Percentiles rank a stretch among this genome's conserved stretches.
phyloP scores from a whole-genome alignment of 2,888 invertebrate species.

The Ectemnius cavifrons region DNA sequence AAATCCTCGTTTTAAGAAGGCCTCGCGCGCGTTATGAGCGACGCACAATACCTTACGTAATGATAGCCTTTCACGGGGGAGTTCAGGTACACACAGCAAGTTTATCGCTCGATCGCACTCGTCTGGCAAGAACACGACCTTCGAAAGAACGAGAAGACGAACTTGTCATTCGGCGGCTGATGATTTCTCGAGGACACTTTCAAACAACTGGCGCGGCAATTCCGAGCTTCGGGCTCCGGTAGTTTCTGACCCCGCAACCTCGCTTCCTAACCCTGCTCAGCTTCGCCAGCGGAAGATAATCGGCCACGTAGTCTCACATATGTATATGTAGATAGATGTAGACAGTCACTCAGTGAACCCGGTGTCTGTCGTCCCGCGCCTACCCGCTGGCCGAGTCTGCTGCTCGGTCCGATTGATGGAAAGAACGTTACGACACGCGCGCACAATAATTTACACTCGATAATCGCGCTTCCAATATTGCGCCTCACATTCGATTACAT shows the following conservation, averaged over 20 bases:
- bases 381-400: background rate
- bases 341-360: too few relatives aligned
- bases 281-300: slow-evolving; percentile 52
- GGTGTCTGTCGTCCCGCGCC: background rate
- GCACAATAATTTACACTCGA: slow-evolving; percentile 59
- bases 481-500: slow-evolving; percentile 53
- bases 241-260: slow-evolving; percentile 58
- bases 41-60: slow-evolving; percentile 3
- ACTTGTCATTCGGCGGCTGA: slow-evolving; percentile 12
- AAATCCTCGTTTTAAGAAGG: background rate
- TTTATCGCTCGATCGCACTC: too few relatives aligned
- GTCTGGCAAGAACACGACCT: too few relatives aligned
- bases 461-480: slow-evolving; percentile 59
- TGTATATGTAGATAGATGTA: background rate
- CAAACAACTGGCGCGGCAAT: slow-evolving; percentile 24
- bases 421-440: slow-evolving; percentile 54
- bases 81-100: background rate
- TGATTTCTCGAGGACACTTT: slow-evolving; percentile 14
- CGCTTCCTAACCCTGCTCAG: slow-evolving; percentile 23
- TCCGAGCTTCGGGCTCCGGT: too few relatives aligned
- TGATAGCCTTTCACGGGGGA: background rate
- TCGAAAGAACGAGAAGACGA: too few relatives aligned
- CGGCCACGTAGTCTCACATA: slow-evolving; percentile 21
- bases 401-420: slow-evolving; percentile 41
- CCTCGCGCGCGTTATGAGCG: background rate